A percentile compares a stretch with the other conserved stretches of the same genome.
Conservation (phyloP, 1,140 invertebrate species). For the Thaumatotibia leucotreta region DNA sequence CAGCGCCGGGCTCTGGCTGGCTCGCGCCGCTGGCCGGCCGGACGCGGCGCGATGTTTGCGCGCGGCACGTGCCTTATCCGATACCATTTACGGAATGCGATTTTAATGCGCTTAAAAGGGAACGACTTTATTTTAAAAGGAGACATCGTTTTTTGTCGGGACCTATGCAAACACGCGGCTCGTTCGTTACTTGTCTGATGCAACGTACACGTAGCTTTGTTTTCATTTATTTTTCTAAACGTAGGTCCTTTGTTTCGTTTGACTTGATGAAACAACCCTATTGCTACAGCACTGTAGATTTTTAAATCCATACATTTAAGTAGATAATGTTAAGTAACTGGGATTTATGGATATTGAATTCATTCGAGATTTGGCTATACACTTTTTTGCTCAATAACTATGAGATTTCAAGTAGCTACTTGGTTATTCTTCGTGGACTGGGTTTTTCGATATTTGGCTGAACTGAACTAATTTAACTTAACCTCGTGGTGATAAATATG, state of each 20-base stretch:
- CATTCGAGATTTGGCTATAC: too few relatives aligned
- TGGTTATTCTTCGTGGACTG: too few relatives aligned
- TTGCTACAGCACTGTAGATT: too few relatives aligned
- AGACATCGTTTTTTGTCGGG: conserved; percentile 48
- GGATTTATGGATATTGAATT: too few relatives aligned
- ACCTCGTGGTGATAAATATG: too few relatives aligned
- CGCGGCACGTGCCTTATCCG: conserved; percentile 62
- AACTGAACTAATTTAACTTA: too few relatives aligned
- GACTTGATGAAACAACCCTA: too few relatives aligned
- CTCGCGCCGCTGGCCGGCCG: neutral
- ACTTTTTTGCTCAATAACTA: too few relatives aligned
- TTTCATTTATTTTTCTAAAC: neutral
- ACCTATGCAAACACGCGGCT: conserved; percentile 42
- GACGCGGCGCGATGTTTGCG: conserved; percentile 31
- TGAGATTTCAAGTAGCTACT: too few relatives aligned
- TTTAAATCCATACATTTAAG: too few relatives aligned
- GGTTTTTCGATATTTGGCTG: too few relatives aligned
- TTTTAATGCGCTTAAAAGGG: conserved; percentile 62
- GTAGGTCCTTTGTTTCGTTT: neutral
- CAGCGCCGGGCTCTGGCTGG: neutral
- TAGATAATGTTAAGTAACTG: too few relatives aligned
- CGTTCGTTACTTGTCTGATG: conserved; percentile 21
- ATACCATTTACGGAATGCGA: conserved; percentile 58
- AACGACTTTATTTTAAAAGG: conserved; percentile 49
- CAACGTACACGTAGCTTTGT: neutral